Conservation (phyloP, 2,797 vertebrate genomes). For the Staurois parvus region DNA sequence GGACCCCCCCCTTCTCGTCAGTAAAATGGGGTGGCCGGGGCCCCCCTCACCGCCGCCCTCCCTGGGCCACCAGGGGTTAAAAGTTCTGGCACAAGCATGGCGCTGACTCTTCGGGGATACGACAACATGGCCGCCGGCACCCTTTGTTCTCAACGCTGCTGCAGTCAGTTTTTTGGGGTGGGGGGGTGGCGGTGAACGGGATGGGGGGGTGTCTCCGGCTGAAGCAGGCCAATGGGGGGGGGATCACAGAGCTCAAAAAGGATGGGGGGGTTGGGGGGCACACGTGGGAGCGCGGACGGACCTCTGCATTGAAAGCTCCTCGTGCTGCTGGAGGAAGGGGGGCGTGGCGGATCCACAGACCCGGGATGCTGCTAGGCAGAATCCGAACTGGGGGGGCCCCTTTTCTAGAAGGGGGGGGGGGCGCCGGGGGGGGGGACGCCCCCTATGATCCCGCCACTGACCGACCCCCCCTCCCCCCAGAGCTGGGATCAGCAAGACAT, state of each 20-base stretch:
- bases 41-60: neutral
- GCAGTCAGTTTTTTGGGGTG: neutral
- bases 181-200: neutral
- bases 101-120: no score
- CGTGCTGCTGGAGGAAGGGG: conserved; percentile 2
- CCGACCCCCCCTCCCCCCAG: neutral
- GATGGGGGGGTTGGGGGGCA: neutral
- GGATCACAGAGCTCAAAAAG: no score
- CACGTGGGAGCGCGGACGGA: conserved; percentile 9
- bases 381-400: no score
- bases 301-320: neutral
- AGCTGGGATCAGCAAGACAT: neutral
- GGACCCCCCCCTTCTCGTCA: neutral
- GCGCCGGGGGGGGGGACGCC: no score
- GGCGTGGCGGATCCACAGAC: neutral
- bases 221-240: no score
- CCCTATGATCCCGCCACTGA: no score
- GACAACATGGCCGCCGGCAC: conserved; percentile 43
- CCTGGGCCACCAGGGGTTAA: conserved; percentile 17
- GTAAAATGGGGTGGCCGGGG: neutral
- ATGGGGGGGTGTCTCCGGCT: neutral
- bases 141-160: conserved; percentile 39
- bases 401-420: no score
- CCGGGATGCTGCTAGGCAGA: no score
- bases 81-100: neutral